phyloP scores from a whole-genome alignment of 2,888 invertebrate genomes.

The Drosophila lacicola region DNA sequence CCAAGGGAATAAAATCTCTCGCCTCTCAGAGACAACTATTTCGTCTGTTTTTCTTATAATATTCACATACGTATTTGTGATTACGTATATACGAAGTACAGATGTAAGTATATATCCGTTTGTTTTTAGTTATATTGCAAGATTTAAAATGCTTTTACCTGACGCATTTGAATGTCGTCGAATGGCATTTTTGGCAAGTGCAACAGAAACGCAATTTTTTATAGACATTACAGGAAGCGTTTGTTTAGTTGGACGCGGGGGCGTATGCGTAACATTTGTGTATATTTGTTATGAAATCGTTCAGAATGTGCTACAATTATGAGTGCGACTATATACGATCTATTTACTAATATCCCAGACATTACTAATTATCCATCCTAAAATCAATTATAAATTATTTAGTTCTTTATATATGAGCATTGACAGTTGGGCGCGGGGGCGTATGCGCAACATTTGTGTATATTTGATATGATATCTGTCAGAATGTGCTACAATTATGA shows the following conservation, averaged over 20 bases:
- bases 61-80: not conserved
- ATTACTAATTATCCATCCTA: too few species aligned
- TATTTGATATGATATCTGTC: conserved; percentile 24
- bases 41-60: conserved; percentile 4
- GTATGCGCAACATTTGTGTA: conserved; percentile 58
- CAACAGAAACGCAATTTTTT: conserved; percentile 37
- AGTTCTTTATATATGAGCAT: too few species aligned
- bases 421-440: conserved; percentile 42
- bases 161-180: conserved; percentile 31
- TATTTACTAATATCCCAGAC: too few species aligned
- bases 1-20: not conserved
- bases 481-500: too few species aligned
- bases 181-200: conserved; percentile 62
- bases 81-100: not conserved
- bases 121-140: conserved; percentile 16
- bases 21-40: not conserved
- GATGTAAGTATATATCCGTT: not conserved
- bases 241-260: conserved; percentile 42
- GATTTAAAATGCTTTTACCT: conserved; percentile 37
- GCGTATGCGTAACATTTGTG: conserved; percentile 63
- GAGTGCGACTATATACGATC: not conserved
- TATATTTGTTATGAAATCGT: conserved; percentile 28
- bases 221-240: conserved; percentile 43
- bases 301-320: not conserved
- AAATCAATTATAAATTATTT: too few species aligned